A percentile compares a stretch with the other conserved stretches of the same genome.
These are phyloP conservation scores for Cistogaster globosa DNA, from an alignment of 2,888 invertebrate species.

Conservation along the genomic window DNA sequence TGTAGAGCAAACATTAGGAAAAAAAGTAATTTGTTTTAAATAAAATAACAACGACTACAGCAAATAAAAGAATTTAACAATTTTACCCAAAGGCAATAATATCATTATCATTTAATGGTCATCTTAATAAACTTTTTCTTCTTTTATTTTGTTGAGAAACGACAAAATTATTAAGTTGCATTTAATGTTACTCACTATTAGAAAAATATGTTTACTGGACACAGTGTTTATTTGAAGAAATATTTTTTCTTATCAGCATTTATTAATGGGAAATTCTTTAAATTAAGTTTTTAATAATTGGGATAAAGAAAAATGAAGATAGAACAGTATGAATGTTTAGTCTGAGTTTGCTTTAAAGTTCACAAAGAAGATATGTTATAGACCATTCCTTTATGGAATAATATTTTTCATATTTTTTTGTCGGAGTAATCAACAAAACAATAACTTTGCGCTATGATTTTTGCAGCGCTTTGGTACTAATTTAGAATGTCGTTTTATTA, in stretches of 20 bases:
- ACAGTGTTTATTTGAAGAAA: neutral
- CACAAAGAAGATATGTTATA: too few relatives aligned
- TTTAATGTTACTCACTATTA: neutral
- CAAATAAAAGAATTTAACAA: slow-evolving; percentile 11
- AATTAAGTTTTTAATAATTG: too few relatives aligned
- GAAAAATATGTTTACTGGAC: neutral
- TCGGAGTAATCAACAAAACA: too few relatives aligned
- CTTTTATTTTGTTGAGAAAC: neutral
- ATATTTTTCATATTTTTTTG: too few relatives aligned
- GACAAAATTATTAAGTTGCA: slow-evolving; percentile 9
- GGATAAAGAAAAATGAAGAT: too few relatives aligned
- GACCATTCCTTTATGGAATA: too few relatives aligned
- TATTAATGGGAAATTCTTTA: too few relatives aligned
- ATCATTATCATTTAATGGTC: slow-evolving; percentile 61
- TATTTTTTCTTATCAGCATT: neutral
- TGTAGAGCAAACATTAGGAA: slow-evolving; percentile 4
- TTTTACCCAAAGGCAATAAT: slow-evolving; percentile 46
- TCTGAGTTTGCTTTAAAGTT: neutral
- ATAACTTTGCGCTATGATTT: too few relatives aligned
- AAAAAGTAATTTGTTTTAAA: neutral
- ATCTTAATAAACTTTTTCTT: slow-evolving; percentile 50
- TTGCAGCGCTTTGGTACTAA: too few relatives aligned
- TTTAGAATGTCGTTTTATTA: too few relatives aligned
- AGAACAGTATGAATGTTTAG: neutral
- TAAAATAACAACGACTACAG: neutral